Evolutionary conservation across 2,113 vertebrate species (phyloP), one percentile per base, ranked within the genome.

Genomic region (Bufo gargarizans): DNA sequence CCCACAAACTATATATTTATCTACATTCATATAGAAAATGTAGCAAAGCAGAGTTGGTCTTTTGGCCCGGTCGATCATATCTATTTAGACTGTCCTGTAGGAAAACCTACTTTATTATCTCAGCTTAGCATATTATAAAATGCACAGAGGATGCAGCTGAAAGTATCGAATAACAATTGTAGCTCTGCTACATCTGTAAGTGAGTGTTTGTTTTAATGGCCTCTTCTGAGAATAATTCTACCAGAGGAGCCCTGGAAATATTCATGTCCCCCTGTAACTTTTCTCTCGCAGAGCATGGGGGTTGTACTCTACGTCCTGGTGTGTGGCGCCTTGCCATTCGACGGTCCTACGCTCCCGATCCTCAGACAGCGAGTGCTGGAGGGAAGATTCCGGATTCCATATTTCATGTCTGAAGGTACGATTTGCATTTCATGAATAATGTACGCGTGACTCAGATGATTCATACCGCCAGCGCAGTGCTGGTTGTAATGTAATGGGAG

Each of bases 391-490:
- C 96, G 98, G 72, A 99, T 99, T 92, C 98, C 98, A 0, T 99
- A 99, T 92, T 99, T 99, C 92, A 99, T 99, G 98, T 99, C 98
- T 71, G 98, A 99, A 98, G 98, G 98, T 99, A 94, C 94, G 86
- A 19, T 78, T 47, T 58, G n/a, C 58, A 78, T 77, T 76, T 85
- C 45, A 72, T 53, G 20, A 59, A 80, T 81, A 61, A 58, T 33
- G 20, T 80, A 78, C 19, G 16, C 3, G 11, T 11, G 43, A 43
- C 53, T 58, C 16, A 7, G 12, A 56, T 80, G 77, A 80, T 58
- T 58, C 53, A 80, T 7, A 43, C 5, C 4, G 11, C 14, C 20
- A 78, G n/a, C n/a, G 19, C 50, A 53, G n/a, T 4, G 11, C 3
- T 71, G 3, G 49, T 53, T 50, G 49, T 53, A 53, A 55, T 78